phyloP scores from a whole-genome alignment of 1,140 invertebrate species.

The Stegodyphus dumicola region DNA sequence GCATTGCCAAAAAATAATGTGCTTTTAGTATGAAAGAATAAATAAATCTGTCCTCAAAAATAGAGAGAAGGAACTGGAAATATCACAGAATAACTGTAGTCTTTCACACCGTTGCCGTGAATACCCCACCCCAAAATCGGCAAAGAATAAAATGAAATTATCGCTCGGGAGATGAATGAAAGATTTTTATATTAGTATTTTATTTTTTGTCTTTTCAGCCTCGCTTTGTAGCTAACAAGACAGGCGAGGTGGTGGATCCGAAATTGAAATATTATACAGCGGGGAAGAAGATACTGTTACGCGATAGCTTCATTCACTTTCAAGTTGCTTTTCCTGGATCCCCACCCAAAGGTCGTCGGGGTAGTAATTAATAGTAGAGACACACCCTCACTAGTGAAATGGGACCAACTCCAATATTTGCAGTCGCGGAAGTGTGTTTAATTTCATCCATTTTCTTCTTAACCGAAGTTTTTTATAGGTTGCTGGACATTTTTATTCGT shows the following conservation, averaged over 20 bases:
- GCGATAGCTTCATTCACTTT: constrained; percentile 53
- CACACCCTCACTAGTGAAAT: constrained; percentile 27
- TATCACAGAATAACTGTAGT: too few relatives aligned
- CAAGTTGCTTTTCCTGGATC: background rate
- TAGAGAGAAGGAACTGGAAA: too few relatives aligned
- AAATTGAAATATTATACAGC: constrained; percentile 57
- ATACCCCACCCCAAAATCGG: too few relatives aligned
- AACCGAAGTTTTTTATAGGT: too few relatives aligned
- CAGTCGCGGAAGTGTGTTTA: background rate
- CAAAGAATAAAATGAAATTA: too few relatives aligned
- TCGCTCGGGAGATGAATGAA: constrained; percentile 18
- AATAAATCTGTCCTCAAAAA: too few relatives aligned
- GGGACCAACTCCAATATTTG: constrained; percentile 32
- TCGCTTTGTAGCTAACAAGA: constrained; percentile 33
- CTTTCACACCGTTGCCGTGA: too few relatives aligned
- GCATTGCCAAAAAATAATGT: too few relatives aligned
- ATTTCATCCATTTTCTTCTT: background rate
- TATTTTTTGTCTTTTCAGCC: background rate
- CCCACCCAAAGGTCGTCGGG: constrained; percentile 30
- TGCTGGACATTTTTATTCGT: too few relatives aligned
- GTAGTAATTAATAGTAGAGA: constrained; percentile 37
- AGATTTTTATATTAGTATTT: background rate
- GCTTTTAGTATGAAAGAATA: too few relatives aligned
- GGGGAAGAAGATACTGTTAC: constrained; percentile 39
- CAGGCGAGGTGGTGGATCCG: constrained; percentile 27